Evolutionary conservation across 1,140 invertebrate genomes (phyloP).

Genomic region (Drosophila orosa): DNA sequence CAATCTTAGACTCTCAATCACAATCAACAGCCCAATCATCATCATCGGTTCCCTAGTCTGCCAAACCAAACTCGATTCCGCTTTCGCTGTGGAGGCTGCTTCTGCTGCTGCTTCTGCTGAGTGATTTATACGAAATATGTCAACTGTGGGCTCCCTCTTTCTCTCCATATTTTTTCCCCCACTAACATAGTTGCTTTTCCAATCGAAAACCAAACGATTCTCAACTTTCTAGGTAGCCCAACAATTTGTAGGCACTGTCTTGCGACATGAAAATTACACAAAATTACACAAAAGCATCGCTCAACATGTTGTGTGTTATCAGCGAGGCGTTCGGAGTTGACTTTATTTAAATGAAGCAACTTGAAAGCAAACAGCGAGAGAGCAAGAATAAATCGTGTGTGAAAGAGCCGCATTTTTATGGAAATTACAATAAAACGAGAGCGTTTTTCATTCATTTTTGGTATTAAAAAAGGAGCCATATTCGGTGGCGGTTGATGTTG

Average conservation of each 20-base stretch:
- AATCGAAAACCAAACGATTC: conserved; percentile 60
- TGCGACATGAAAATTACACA: conserved; percentile 49
- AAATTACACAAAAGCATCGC: conserved; percentile 57
- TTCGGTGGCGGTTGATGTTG: conserved; percentile 48
- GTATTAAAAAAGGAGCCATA: conserved; percentile 40
- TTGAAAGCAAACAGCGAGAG: conserved; percentile 40
- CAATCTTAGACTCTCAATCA: conserved; percentile 63
- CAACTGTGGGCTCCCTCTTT: conserved; percentile 22
- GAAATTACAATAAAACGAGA: conserved; percentile 69
- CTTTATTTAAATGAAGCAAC: conserved; percentile 81
- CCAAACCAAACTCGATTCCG: conserved; percentile 27
- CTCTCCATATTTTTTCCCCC: conserved; percentile 24
- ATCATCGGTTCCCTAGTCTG: conserved; percentile 45
- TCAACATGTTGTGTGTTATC: conserved; percentile 64
- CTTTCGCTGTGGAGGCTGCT: conserved; percentile 51
- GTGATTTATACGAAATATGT: conserved; percentile 74
- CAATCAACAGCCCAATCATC: conserved; percentile 46
- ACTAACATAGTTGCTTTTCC: conserved; percentile 45
- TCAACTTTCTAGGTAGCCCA: conserved; percentile 41
- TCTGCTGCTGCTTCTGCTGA: conserved; percentile 32
- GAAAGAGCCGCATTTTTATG: conserved; percentile 68
- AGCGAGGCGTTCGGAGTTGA: conserved; percentile 55
- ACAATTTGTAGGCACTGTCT: conserved; percentile 50
- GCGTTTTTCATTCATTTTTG: conserved; percentile 38
- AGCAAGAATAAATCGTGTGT: conserved; percentile 33